Percentiles rank a stretch among this genome's conserved stretches.
Conservation (phyloP, 2,797 vertebrate species). For the Rhinophrynus dorsalis region DNA sequence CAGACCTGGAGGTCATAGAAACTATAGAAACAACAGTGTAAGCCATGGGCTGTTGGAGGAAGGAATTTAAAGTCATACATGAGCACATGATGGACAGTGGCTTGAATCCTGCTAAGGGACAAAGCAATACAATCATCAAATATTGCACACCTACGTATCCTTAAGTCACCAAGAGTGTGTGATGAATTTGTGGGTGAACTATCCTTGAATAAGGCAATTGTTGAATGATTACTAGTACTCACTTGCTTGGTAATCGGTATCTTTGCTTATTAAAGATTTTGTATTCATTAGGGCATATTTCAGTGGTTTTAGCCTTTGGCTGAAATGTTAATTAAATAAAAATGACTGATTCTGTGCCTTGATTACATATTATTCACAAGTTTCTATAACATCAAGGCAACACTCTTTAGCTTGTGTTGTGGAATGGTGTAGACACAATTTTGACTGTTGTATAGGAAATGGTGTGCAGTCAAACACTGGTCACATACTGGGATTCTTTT, state of each 20-base stretch:
- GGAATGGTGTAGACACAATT: not conserved
- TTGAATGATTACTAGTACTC: no score
- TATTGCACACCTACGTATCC: slow-evolving; percentile 33
- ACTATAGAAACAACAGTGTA: slow-evolving; percentile 98
- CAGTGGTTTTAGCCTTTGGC: slow-evolving; percentile 11
- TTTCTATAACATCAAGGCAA: not conserved
- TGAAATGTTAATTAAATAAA: no score
- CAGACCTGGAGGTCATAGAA: slow-evolving; percentile 94
- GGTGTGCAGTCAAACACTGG: not conserved
- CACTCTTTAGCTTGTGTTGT: no score
- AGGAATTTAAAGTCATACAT: slow-evolving; percentile 31
- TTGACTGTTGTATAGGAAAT: not conserved
- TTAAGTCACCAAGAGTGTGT: slow-evolving; percentile 31
- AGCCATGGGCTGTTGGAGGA: slow-evolving; percentile 38
- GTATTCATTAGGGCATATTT: slow-evolving; percentile 36
- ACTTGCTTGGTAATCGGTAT: not conserved
- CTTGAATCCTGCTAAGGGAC: slow-evolving; percentile 1
- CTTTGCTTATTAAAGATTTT: slow-evolving; percentile 11
- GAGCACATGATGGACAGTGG: slow-evolving; percentile 4
- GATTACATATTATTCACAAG: not conserved
- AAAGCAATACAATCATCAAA: slow-evolving; percentile 38
- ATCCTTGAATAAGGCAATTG: no score
- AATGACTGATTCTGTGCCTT: no score
- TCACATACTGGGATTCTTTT: slow-evolving; percentile 24
- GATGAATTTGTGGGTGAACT: not conserved